Percentiles rank a stretch among this genome's conserved stretches.
Evolutionary conservation across 2,888 invertebrate species (phyloP).

Genomic region (Nephrotoma appendiculata): DNA sequence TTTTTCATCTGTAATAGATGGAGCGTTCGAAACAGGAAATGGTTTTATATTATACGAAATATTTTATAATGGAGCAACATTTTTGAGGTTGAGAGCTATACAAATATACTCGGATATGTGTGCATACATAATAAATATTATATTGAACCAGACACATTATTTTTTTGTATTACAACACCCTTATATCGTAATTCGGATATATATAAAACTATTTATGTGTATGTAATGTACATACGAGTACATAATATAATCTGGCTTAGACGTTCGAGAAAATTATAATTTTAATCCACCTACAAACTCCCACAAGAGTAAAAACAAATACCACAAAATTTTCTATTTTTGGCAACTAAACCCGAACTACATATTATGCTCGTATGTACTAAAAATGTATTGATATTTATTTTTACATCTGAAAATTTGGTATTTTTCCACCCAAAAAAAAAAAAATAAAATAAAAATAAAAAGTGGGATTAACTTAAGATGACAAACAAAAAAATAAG

Average conservation of each 20-base stretch:
- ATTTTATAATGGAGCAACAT: not conserved
- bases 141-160: not conserved
- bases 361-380: not conserved
- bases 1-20: not conserved
- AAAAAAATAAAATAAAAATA: not conserved
- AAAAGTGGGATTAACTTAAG: not conserved
- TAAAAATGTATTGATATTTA: not conserved
- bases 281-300: not conserved
- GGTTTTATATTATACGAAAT: not conserved
- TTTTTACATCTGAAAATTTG: not conserved
- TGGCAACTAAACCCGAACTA: not conserved
- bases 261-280: not conserved
- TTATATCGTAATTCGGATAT: not conserved
- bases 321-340: not conserved
- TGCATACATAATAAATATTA: not conserved
- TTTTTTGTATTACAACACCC: not conserved
- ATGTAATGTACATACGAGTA: not conserved
- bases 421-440: not conserved
- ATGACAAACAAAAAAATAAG: not conserved
- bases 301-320: not conserved
- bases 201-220: not conserved
- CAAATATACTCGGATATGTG: not conserved
- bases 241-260: not conserved
- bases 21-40: not conserved
- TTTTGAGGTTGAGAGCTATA: not conserved